Conservation (phyloP, 2,113 vertebrate species). For the Dasyprocta punctata region DNA sequence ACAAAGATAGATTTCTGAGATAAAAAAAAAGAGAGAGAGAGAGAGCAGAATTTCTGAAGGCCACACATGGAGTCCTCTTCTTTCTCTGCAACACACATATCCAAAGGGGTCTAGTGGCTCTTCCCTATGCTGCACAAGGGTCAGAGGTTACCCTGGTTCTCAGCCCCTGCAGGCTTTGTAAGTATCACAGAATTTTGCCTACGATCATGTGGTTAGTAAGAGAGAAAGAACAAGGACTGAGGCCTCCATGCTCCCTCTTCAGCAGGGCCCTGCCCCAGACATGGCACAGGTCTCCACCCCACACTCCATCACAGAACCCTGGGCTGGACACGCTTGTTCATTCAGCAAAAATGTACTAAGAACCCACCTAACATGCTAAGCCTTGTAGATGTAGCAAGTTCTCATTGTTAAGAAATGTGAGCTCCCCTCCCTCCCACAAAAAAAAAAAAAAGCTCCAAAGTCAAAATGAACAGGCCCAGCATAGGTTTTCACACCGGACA, state of each 20-base stretch:
- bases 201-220: neutral
- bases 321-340: neutral
- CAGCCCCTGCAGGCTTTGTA: neutral
- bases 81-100: neutral
- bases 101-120: neutral
- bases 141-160: neutral
- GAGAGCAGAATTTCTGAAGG: neutral
- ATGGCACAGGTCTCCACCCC: neutral
- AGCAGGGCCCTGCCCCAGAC: neutral
- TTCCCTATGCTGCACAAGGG: neutral
- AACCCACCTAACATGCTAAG: neutral
- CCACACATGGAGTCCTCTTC: neutral
- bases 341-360: neutral
- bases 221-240: neutral
- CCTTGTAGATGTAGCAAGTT: neutral
- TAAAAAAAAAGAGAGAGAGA: neutral
- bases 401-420: neutral
- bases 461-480: neutral
- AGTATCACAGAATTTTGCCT: neutral
- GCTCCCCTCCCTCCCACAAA: neutral
- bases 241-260: neutral
- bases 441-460: neutral
- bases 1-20: neutral
- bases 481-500: neutral
- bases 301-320: neutral